phyloP scores from a whole-genome alignment of 2,888 invertebrate genomes.

The Caenorhabditis sinica region DNA sequence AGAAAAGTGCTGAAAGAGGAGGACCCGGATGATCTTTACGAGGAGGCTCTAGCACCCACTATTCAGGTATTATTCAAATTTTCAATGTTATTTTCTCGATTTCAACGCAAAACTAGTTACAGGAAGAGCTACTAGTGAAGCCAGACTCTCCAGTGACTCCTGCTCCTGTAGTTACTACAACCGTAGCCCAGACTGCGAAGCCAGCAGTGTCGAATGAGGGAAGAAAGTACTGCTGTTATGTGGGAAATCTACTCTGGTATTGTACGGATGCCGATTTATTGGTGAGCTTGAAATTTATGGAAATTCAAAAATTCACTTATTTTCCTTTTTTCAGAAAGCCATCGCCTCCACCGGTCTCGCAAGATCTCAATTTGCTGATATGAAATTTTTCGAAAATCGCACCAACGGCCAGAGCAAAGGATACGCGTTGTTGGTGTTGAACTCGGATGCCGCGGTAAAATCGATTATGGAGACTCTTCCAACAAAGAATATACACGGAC shows the following conservation, averaged over 20 bases:
- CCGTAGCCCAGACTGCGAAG: neutral
- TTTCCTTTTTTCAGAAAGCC: slow-evolving; percentile 88
- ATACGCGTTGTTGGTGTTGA: slow-evolving; percentile 95
- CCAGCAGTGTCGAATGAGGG: slow-evolving; percentile 36
- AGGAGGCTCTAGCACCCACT: slow-evolving; percentile 80
- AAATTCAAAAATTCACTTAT: neutral
- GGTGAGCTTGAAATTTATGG: slow-evolving; percentile 44
- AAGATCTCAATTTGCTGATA: slow-evolving; percentile 95
- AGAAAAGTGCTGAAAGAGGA: slow-evolving; percentile 64
- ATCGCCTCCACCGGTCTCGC: slow-evolving; percentile 94
- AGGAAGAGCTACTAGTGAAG: slow-evolving; percentile 25
- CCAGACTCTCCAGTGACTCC: neutral
- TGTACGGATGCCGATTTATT: slow-evolving; percentile 82
- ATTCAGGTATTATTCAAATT: slow-evolving; percentile 29
- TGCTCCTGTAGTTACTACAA: slow-evolving; percentile 1
- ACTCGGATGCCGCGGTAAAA: slow-evolving; percentile 89
- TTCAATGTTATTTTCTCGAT: too few relatives aligned
- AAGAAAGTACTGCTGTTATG: slow-evolving; percentile 89
- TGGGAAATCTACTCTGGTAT: slow-evolving; percentile 97
- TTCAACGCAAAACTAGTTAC: slow-evolving; percentile 1
- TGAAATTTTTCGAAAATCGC: slow-evolving; percentile 99
- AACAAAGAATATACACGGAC: slow-evolving; percentile 94
- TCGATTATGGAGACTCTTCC: slow-evolving; percentile 93
- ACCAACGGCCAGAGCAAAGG: slow-evolving; percentile 87
- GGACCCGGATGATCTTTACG: slow-evolving; percentile 77